A percentile compares a stretch with the other conserved stretches of the same genome.
These are phyloP conservation scores for Pandion haliaetus DNA, from an alignment of 2,113 vertebrate genomes.

Conservation along the genomic window DNA sequence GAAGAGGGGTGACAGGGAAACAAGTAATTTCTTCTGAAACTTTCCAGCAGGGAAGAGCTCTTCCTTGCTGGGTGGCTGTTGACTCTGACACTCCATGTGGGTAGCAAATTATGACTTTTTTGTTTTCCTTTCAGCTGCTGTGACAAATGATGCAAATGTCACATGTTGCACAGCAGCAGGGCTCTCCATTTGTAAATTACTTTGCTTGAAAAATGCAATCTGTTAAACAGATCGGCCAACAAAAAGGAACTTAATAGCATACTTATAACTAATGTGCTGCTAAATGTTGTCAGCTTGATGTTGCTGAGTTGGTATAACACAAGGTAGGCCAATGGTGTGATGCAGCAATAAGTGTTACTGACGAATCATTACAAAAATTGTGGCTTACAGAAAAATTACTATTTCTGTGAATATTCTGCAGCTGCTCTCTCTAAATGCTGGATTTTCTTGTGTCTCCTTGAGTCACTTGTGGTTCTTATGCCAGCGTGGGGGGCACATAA, in stretches of 20 bases:
- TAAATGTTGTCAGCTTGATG: neutral
- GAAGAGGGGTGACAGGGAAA: neutral
- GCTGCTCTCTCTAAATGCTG: neutral
- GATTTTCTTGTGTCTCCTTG: neutral
- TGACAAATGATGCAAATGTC: neutral
- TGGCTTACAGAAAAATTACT: neutral
- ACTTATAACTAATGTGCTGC: neutral
- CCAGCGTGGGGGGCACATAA: fast-evolving
- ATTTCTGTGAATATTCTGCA: neutral
- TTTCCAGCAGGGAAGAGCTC: neutral
- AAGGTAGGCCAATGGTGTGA: neutral
- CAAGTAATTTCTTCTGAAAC: neutral
- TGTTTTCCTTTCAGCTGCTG: neutral
- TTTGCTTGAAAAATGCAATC: neutral
- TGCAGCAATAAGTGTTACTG: neutral
- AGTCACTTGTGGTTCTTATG: neutral
- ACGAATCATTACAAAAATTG: neutral
- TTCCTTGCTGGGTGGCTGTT: neutral
- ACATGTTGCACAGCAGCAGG: fast-evolving
- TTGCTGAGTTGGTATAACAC: neutral
- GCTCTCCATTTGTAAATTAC: neutral
- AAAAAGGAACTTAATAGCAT: neutral
- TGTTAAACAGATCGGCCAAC: neutral
- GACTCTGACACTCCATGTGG: neutral
- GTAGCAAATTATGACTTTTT: neutral